Evolutionary conservation across 2,113 vertebrate genomes (phyloP), one percentile per base, ranked within the genome.

Genomic region (Abramis brama): DNA sequence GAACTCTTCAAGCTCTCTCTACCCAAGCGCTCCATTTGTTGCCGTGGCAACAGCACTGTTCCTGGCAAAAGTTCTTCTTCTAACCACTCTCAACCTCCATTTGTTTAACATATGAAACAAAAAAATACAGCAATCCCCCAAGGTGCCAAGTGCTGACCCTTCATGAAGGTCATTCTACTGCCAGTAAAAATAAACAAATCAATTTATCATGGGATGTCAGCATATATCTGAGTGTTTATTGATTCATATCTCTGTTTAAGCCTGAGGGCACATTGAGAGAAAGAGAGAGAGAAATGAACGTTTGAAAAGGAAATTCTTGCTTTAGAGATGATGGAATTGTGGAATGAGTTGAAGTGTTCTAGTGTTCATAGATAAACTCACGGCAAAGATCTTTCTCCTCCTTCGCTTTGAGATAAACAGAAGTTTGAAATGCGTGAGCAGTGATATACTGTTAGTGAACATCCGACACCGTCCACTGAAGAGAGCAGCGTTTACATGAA

Each of bases 41-140:
- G 71, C 71, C 60, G 17, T 86, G 47, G 79, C 57, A 83, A 86
- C 85, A 36, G 43, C 79, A 77, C 71, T 60, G 11, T 66, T 86
- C 15, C 71, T 86, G 85, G 78, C 68, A 59, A 80, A 86, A 81
- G 66, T 81, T 86, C 85, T 75, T 86, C 85, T 75, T 82, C 59
- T 21, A 68, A 82, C 71, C 15, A 21, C 79, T 57, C 71, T 86
- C 60, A 55, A 23, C 25, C 85, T 86, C 57, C 74, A 43, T 47
- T 52, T 73, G 36, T 59, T 60, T 62, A 76, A 75, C 81, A 52
- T 77, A 39, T n/a, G 3, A 68, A 82, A 82, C 75, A 23, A 77
- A 85, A 50, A 86, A 62, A 39, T 11, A 36, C 30, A 59, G 52
- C 78, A 43, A 59, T 73, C 39, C 78, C 78, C 78, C 78, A 43